phyloP scores from a whole-genome alignment of 2,797 vertebrate species.

The Petrocephalus sullivani region DNA sequence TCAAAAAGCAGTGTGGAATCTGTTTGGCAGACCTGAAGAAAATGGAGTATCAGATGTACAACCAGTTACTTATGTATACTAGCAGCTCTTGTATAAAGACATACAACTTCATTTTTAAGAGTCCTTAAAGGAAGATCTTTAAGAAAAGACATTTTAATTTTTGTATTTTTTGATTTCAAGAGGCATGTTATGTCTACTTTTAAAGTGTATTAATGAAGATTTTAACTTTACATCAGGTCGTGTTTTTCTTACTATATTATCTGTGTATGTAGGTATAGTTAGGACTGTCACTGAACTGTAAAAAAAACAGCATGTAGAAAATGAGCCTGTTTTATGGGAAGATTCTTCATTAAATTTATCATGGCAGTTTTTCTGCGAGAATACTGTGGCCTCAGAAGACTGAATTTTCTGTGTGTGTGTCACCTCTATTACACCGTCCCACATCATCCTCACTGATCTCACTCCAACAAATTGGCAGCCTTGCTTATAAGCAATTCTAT shows the following conservation, averaged over 20 bases:
- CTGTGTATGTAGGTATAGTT: slow-evolving; percentile 82
- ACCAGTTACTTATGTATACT: slow-evolving; percentile 93
- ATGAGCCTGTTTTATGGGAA: slow-evolving; percentile 84
- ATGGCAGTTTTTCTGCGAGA: slow-evolving; percentile 83
- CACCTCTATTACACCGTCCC: not conserved
- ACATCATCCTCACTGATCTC: not conserved
- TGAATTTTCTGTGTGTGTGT: slow-evolving; percentile 41
- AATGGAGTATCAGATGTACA: slow-evolving; percentile 75
- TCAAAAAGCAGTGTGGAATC: slow-evolving; percentile 72
- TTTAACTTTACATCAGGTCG: slow-evolving; percentile 94
- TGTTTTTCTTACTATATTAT: slow-evolving; percentile 85
- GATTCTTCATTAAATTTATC: slow-evolving; percentile 84
- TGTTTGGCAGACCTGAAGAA: slow-evolving; percentile 59
- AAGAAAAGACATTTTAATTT: slow-evolving; percentile 68
- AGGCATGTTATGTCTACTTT: slow-evolving; percentile 96
- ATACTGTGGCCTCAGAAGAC: slow-evolving; percentile 70
- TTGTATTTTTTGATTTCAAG: slow-evolving; percentile 96
- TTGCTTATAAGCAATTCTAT: not conserved
- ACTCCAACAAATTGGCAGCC: not conserved
- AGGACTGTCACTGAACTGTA: slow-evolving; percentile 90
- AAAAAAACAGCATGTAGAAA: slow-evolving; percentile 83
- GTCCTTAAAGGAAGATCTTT: slow-evolving; percentile 94
- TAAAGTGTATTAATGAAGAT: slow-evolving; percentile 99
- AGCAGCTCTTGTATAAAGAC: slow-evolving; percentile 92
- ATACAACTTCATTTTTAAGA: slow-evolving; percentile 90